These are phyloP conservation scores for Burhinus bistriatus DNA, from an alignment of 2,113 vertebrate genomes.

Conservation along the genomic window DNA sequence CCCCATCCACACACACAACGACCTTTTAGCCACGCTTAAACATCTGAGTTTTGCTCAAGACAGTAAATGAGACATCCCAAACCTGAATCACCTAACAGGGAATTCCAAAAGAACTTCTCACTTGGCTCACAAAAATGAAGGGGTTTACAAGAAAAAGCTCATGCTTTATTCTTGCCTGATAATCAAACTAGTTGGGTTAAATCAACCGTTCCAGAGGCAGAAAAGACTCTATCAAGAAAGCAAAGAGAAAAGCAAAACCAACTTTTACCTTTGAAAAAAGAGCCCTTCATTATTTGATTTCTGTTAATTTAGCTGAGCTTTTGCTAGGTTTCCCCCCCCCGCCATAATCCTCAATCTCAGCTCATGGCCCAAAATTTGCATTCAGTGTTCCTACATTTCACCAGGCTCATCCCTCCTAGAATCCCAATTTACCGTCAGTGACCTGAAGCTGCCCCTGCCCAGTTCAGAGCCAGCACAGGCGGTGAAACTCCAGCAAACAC, in stretches of 20 bases:
- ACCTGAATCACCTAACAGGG: background rate
- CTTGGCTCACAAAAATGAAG: background rate
- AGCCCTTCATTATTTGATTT: background rate
- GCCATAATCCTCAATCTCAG: background rate
- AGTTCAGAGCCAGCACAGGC: background rate
- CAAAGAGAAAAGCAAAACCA: background rate
- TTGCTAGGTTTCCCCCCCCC: rapidly evolving
- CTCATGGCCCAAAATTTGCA: background rate
- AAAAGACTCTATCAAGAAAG: background rate
- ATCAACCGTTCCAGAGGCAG: rapidly evolving
- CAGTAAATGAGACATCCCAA: background rate
- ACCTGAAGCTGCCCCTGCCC: background rate
- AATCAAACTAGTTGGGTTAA: background rate
- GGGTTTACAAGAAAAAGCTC: background rate
- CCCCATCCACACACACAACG: background rate
- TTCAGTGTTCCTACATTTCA: background rate
- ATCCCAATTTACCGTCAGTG: rapidly evolving
- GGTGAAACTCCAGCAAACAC: background rate
- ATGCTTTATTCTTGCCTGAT: background rate
- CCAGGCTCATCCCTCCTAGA: background rate
- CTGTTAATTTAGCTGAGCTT: background rate
- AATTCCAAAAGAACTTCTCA: background rate
- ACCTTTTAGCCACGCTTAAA: background rate
- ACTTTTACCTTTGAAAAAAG: background rate
- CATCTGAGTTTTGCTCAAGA: background rate